These are phyloP conservation scores for Nomada fabriciana DNA, from an alignment of 2,888 invertebrate genomes.

Conservation along the genomic window DNA sequence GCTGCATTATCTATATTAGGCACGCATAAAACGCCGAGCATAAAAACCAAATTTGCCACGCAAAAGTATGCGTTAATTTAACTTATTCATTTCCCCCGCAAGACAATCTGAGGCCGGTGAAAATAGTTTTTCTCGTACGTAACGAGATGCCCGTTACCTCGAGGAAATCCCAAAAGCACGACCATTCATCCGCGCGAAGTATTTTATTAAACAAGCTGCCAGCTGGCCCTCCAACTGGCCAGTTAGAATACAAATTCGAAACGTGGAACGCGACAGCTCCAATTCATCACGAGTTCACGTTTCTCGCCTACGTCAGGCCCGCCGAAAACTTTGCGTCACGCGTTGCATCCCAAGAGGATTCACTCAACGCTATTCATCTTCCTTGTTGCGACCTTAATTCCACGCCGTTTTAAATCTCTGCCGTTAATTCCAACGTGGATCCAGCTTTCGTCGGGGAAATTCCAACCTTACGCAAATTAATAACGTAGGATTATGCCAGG, in stretches of 20 bases:
- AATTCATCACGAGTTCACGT: slow-evolving; percentile 59
- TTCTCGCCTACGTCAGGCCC: slow-evolving; percentile 22
- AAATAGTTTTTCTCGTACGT: background rate
- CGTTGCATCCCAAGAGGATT: slow-evolving; percentile 17
- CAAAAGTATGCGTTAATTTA: too few species aligned
- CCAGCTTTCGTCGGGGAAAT: background rate
- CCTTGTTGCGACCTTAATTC: slow-evolving; percentile 45
- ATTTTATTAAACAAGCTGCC: slow-evolving; percentile 66
- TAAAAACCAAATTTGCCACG: too few species aligned
- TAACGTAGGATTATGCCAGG: too few species aligned
- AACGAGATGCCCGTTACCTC: background rate
- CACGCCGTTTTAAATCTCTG: slow-evolving; percentile 50
- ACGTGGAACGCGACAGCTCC: slow-evolving; percentile 44
- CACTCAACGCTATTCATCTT: slow-evolving; percentile 40
- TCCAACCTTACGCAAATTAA: slow-evolving; percentile 3
- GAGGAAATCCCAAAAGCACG: background rate
- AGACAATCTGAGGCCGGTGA: background rate
- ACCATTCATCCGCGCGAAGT: slow-evolving; percentile 62
- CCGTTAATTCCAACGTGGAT: slow-evolving; percentile 39
- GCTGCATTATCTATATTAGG: too few species aligned
- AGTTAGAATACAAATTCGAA: slow-evolving; percentile 59
- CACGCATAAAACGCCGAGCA: too few species aligned
- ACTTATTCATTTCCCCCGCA: too few species aligned
- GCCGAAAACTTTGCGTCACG: slow-evolving; percentile 59
- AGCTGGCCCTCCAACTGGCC: slow-evolving; percentile 45